Evolutionary conservation across 2,888 invertebrate genomes (phyloP), one percentile per base, ranked within the genome.

Genomic region (Hirudinaria manillensis): DNA sequence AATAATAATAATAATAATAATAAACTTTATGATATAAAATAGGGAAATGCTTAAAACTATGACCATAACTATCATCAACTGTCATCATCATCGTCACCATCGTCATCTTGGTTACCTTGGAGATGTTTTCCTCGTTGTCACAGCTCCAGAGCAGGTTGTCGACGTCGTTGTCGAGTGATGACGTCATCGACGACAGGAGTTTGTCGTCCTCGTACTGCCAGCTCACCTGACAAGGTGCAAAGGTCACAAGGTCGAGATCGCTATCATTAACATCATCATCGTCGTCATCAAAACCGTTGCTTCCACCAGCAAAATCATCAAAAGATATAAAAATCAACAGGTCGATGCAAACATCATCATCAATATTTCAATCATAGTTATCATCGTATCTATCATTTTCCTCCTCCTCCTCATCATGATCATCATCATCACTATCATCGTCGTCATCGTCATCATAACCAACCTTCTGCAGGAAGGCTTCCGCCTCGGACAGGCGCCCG

Each of bases 401-500:
- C 13, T 53, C 53, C 16, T 53, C 53, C 13, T 53, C 29, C 29
- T 19, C 24, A 65, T 19, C 16, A 65, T 19, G 16, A 65, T 65
- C 66, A 65, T 65, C 66, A 65, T 65, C 34, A 29, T 29, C 67
- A 10, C 24, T 32, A 34, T 67, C 34, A 67, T 53, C 67, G 16
- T 67, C 32, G 6, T 67, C 67, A 67, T 67, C 32, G 6, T 24
- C 24, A 32, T 24, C 21, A 24, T 10, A 6, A n/a, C 68, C 2
- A 4, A 68, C 32, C n/a, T 68, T 68, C 36, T 68, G 61, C 61
- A 61, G 61, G 61, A 61, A 61, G n/a, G 61, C 29, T 61, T 61
- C 61, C 10, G 61, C 61, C 61, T 61, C 61, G 1, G 24, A 21
- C 24, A 61, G 10, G 10, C 61, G 10, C 24, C 61, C 19, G 29